These are phyloP conservation scores for Sarcophaga peregrina DNA, from an alignment of 1,140 invertebrate species.

Conservation along the genomic window DNA sequence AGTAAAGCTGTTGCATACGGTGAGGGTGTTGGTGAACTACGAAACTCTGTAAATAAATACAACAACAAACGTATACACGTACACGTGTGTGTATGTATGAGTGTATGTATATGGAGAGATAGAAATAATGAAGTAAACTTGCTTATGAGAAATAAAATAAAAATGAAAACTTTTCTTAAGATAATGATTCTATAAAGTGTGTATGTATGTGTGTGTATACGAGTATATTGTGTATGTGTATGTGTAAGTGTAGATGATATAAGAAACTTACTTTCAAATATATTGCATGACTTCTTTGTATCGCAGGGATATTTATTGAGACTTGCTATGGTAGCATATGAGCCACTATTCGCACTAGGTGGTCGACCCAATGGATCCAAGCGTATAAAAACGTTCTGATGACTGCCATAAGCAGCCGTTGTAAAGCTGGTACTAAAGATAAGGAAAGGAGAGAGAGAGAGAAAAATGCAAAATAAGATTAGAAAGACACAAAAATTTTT, in stretches of 20 bases:
- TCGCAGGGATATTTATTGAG: slow-evolving; percentile 74
- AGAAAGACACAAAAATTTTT: too few relatives aligned
- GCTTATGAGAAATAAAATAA: background rate
- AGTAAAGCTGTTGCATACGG: slow-evolving; percentile 75
- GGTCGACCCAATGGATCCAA: slow-evolving; percentile 75
- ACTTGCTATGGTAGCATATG: slow-evolving; percentile 83
- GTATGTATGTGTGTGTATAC: background rate
- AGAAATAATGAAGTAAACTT: background rate
- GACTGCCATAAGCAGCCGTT: slow-evolving; percentile 76
- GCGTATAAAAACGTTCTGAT: slow-evolving; percentile 78
- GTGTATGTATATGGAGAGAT: background rate
- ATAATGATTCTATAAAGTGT: background rate
- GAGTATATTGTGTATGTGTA: background rate
- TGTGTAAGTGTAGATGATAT: too few relatives aligned
- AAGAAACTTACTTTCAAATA: slow-evolving; percentile 61
- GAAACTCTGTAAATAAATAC: slow-evolving; percentile 55
- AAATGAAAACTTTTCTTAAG: background rate
- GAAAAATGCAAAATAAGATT: background rate
- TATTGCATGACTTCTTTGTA: slow-evolving; percentile 64
- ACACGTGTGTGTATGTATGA: too few relatives aligned
- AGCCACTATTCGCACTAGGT: slow-evolving; percentile 79
- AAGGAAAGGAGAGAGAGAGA: background rate
- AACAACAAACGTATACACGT: background rate
- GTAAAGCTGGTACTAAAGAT: slow-evolving; percentile 74
- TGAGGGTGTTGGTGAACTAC: slow-evolving; percentile 72